These are phyloP conservation scores for Trichopria drosophilae DNA, from an alignment of 2,888 invertebrate genomes.

Conservation along the genomic window DNA sequence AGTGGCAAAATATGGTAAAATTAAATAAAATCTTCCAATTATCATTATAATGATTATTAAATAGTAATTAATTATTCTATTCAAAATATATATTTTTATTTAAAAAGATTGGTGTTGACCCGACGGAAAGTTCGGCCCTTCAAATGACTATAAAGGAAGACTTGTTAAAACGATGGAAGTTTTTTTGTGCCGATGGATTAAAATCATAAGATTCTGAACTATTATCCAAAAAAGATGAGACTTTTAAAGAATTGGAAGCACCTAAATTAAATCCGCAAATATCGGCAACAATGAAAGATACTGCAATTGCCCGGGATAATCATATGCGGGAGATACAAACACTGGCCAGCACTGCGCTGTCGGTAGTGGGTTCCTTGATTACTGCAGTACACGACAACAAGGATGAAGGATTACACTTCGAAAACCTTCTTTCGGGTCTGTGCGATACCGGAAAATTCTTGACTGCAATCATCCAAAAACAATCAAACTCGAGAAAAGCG, in stretches of 20 bases:
- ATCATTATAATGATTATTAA: no score
- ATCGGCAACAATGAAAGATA: conserved; percentile 25
- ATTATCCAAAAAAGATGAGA: no score
- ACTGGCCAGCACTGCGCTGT: conserved; percentile 53
- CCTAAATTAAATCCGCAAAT: conserved; percentile 28
- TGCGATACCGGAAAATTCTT: conserved; percentile 13
- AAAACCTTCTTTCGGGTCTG: not conserved
- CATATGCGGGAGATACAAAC: conserved; percentile 48
- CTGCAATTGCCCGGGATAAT: conserved; percentile 26
- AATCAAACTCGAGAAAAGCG: conserved; percentile 20
- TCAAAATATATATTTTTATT: no score
- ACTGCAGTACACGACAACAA: not conserved
- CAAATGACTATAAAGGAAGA: not conserved
- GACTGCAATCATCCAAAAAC: conserved; percentile 9
- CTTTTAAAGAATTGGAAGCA: no score
- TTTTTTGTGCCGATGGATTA: no score
- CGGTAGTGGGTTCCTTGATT: conserved; percentile 12
- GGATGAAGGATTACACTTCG: not conserved
- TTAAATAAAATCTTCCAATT: no score
- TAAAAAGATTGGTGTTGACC: not conserved
- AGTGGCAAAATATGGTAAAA: no score
- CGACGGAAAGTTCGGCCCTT: conserved; percentile 1
- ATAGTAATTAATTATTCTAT: no score
- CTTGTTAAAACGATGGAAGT: not conserved
- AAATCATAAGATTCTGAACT: no score